phyloP scores from a whole-genome alignment of 1,140 invertebrate genomes.

The Drosophila elegans region DNA sequence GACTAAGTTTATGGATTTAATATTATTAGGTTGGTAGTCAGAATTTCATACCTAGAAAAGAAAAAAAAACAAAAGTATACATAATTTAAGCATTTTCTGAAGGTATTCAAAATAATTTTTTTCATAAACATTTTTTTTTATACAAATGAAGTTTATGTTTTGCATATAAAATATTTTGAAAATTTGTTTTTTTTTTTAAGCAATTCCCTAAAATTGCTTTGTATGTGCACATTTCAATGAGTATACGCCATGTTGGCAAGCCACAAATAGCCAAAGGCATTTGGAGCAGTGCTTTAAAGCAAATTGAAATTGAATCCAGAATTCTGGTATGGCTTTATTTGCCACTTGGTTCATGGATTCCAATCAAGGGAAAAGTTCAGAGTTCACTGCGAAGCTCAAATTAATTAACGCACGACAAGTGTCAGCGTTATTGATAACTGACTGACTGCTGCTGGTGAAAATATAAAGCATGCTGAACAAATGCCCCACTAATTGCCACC shows the following conservation, averaged over 20 bases:
- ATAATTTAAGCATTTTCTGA: too few relatives aligned
- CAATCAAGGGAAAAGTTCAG: conserved; percentile 36
- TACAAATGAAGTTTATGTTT: too few relatives aligned
- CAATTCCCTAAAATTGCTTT: not conserved
- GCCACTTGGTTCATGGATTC: not conserved
- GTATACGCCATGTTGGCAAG: conserved; percentile 9
- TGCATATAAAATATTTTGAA: too few relatives aligned
- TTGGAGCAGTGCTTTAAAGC: conserved; percentile 1
- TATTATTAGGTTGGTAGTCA: too few relatives aligned
- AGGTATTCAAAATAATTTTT: too few relatives aligned
- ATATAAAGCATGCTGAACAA: conserved; percentile 39
- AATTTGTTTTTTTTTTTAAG: too few relatives aligned
- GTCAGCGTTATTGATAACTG: conserved; percentile 35
- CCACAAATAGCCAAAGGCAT: conserved; percentile 14
- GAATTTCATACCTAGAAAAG: too few relatives aligned
- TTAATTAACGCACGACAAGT: conserved; percentile 32
- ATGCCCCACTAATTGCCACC: conserved; percentile 52
- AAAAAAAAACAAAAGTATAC: too few relatives aligned
- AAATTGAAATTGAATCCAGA: conserved; percentile 22
- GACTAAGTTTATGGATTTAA: too few relatives aligned
- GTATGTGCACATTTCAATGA: not conserved
- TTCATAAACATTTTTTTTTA: too few relatives aligned
- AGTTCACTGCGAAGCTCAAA: conserved; percentile 27
- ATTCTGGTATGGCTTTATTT: conserved; percentile 1
- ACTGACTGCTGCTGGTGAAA: not conserved